These are phyloP conservation scores for Chloropsis hardwickii DNA, from an alignment of 2,113 vertebrate species.

Conservation along the genomic window DNA sequence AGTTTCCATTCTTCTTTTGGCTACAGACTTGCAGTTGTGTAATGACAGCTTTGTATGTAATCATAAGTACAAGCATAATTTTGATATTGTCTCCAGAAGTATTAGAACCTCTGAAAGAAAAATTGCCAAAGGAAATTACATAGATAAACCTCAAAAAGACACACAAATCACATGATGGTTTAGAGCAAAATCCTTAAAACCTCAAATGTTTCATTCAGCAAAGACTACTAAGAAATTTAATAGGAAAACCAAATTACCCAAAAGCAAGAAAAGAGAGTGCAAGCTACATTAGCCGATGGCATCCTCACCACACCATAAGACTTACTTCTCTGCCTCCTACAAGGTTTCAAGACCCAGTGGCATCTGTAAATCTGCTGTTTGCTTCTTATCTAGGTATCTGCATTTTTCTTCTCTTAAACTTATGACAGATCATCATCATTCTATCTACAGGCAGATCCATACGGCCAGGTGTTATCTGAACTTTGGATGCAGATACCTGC, in stretches of 20 bases:
- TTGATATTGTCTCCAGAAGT: not conserved
- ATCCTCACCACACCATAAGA: not conserved
- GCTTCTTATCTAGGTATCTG: not conserved
- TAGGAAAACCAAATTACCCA: not conserved
- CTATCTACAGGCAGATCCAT: not conserved
- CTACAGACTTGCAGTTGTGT: not conserved
- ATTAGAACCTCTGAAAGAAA: not conserved
- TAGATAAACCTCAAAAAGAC: not conserved
- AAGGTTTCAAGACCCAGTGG: not conserved
- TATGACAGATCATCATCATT: not conserved
- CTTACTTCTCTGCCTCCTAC: not conserved
- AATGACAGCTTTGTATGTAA: not conserved
- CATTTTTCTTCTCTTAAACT: not conserved
- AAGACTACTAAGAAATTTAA: not conserved
- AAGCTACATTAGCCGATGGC: not conserved
- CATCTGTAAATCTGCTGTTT: not conserved
- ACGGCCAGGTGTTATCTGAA: constrained; percentile 3
- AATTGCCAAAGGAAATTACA: not conserved
- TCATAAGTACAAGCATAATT: not conserved
- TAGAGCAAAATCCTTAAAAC: not conserved
- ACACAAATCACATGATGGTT: not conserved
- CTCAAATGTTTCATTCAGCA: not conserved
- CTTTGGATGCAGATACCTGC: not conserved
- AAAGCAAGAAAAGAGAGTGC: not conserved
- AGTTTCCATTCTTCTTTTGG: constrained; percentile 15